A percentile compares a stretch with the other conserved stretches of the same genome.
These are phyloP conservation scores for Serripes groenlandicus DNA, from an alignment of 2,888 invertebrate species.

Conservation along the genomic window DNA sequence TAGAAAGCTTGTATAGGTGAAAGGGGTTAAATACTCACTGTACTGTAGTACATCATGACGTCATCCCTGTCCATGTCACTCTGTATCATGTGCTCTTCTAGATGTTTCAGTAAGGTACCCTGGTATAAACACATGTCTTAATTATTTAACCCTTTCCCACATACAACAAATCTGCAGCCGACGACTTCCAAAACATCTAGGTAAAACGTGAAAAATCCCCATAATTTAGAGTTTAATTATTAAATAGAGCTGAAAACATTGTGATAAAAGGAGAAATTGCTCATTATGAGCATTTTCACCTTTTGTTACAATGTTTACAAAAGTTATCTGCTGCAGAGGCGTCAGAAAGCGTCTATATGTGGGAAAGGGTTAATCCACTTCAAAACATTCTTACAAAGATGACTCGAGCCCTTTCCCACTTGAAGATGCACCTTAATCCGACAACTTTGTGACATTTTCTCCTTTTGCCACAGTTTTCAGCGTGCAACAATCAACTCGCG, in stretches of 20 bases:
- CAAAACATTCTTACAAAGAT: no score
- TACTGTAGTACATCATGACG: conserved; percentile 88
- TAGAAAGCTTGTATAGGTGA: no score
- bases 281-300: no score
- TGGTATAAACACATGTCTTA: conserved; percentile 73
- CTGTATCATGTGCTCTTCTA: conserved; percentile 88
- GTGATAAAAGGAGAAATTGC: conserved; percentile 11
- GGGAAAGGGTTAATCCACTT: no score
- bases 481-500: no score
- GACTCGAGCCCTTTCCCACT: no score
- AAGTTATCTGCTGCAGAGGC: background rate
- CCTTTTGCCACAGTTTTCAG: no score
- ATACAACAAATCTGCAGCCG: background rate
- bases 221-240: background rate
- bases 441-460: no score
- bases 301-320: background rate
- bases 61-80: conserved; percentile 87
- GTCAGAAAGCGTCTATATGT: no score
- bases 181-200: background rate
- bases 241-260: background rate
- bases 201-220: background rate
- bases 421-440: no score
- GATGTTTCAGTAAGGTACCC: conserved; percentile 89
- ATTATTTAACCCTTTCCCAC: background rate
- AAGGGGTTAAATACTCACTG: no score